Percentiles rank a stretch among this genome's conserved stretches.
These are phyloP conservation scores for Sebastes schlegelii DNA, from an alignment of 2,113 vertebrate genomes.

Conservation along the genomic window DNA sequence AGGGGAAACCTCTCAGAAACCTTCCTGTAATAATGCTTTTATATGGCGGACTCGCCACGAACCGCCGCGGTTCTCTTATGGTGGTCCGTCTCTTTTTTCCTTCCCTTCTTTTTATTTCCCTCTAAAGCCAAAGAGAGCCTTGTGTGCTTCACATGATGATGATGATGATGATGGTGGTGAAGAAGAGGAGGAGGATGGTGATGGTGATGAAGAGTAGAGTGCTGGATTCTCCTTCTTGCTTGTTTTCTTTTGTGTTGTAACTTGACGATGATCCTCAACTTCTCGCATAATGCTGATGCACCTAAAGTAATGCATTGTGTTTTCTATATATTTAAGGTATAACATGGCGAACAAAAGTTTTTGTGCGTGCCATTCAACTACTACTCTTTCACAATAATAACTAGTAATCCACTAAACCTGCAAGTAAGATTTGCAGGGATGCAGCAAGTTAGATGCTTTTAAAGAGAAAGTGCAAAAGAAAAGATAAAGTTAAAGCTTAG, in stretches of 20 bases:
- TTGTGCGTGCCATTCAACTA: constrained; percentile 54
- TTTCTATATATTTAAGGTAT: constrained; percentile 26
- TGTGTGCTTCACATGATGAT: constrained; percentile 68
- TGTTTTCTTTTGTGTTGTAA: constrained; percentile 45
- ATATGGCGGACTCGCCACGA: constrained; percentile 54
- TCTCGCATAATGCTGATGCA: constrained; percentile 18
- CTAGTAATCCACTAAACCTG: constrained; percentile 17
- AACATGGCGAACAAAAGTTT: constrained; percentile 67
- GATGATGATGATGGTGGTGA: constrained; percentile 63
- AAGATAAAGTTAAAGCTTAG: constrained; percentile 40
- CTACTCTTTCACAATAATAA: constrained; percentile 3
- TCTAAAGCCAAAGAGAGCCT: constrained; percentile 79
- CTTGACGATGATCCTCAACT: constrained; percentile 33
- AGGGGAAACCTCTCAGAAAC: constrained; percentile 24
- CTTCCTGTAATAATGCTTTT: constrained; percentile 21
- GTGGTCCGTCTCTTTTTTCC: constrained; percentile 64
- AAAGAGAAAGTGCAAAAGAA: constrained; percentile 1
- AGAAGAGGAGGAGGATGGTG: constrained; percentile 81
- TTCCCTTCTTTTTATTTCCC: constrained; percentile 78
- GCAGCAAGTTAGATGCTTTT: constrained; percentile 31
- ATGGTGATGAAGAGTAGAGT: constrained; percentile 80
- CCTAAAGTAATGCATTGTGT: constrained; percentile 32
- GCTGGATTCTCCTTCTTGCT: constrained; percentile 20
- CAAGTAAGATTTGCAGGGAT: not conserved
- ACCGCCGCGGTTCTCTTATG: constrained; percentile 59